A percentile compares a stretch with the other conserved stretches of the same genome.
phyloP scores from a whole-genome alignment of 2,113 vertebrate species.

The Ardeotis arabs region DNA sequence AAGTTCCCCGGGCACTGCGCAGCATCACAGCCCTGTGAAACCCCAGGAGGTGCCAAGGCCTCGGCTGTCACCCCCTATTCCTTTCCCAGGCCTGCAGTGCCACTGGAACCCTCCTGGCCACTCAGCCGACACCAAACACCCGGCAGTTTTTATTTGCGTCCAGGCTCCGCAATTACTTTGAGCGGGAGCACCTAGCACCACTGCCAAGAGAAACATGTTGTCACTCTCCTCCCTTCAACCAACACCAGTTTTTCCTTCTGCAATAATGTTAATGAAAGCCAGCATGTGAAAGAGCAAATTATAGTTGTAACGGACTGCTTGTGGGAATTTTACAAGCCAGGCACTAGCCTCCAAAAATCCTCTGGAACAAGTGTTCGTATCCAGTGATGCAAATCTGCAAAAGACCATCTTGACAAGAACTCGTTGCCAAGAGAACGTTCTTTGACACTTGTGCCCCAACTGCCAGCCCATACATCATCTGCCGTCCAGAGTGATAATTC shows the following conservation, averaged over 20 bases:
- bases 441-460: not conserved
- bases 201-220: conserved; percentile 24
- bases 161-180: not conserved
- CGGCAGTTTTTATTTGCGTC: not conserved
- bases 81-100: not conserved
- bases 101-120: not conserved
- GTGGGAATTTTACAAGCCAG: not conserved
- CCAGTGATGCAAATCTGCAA: not conserved
- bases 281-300: not conserved
- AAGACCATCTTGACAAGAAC: not conserved
- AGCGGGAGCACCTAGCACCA: not conserved
- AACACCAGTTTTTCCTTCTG: not conserved
- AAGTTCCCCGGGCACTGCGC: not conserved
- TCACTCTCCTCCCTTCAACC: not conserved
- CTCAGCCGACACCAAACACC: not conserved
- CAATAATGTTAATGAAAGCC: not conserved
- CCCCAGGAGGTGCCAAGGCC: not conserved
- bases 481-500: not conserved
- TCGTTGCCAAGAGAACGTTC: not conserved
- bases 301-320: not conserved
- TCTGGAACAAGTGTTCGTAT: not conserved
- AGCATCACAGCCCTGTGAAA: not conserved
- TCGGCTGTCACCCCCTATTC: not conserved
- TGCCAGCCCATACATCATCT: not conserved
- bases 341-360: not conserved